phyloP scores from a whole-genome alignment of 2,888 invertebrate species.

The Psylliodes chrysocephalus region DNA sequence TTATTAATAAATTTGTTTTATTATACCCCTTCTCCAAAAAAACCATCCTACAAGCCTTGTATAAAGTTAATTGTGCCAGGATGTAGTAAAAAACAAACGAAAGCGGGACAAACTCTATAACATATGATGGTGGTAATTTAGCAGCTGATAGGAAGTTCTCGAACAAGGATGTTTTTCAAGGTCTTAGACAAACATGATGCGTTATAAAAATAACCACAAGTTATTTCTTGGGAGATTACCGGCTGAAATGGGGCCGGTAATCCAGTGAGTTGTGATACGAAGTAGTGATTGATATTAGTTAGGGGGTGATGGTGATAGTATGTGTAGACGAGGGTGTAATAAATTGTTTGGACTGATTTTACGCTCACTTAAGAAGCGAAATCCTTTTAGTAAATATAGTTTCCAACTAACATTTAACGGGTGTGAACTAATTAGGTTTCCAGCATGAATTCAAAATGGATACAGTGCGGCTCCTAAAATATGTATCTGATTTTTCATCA shows the following conservation, averaged over 20 bases:
- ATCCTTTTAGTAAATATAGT: background rate
- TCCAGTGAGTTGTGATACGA: conserved; percentile 8
- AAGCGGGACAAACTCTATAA: background rate
- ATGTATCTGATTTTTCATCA: no score
- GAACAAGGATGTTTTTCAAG: conserved; percentile 11
- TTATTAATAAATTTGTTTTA: no score
- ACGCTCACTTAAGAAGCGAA: background rate
- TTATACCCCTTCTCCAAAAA: background rate
- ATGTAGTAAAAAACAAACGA: background rate
- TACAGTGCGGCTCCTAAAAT: no score
- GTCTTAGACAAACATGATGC: conserved; percentile 17
- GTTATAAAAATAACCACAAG: conserved; percentile 29
- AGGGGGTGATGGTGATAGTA: background rate
- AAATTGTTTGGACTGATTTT: background rate
- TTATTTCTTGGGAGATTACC: conserved; percentile 7
- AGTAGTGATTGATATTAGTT: conserved; percentile 10
- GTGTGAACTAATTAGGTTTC: no score
- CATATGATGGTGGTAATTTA: conserved; percentile 12
- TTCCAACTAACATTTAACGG: no score
- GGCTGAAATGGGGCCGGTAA: conserved; percentile 2
- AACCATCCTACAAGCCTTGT: background rate
- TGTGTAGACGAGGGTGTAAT: background rate
- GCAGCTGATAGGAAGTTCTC: conserved; percentile 39
- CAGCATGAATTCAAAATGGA: no score
- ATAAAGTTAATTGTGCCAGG: background rate